Evolutionary conservation across 2,113 vertebrate species (phyloP), one percentile per base, ranked within the genome.

Genomic region (Psammodynastes pulverulentus): DNA sequence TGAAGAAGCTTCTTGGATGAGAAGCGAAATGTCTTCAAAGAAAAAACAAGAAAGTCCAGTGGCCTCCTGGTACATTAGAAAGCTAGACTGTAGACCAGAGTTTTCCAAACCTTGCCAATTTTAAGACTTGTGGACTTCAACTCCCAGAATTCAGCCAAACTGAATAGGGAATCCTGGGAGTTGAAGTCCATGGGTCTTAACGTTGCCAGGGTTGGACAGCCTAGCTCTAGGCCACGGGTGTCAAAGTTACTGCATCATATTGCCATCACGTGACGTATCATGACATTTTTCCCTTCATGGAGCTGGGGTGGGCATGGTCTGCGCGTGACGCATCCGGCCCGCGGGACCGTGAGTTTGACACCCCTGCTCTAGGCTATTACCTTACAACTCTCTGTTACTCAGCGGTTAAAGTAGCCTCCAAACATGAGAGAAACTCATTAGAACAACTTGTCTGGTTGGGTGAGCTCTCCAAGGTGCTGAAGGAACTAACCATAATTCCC

Each of bases 261-360:
- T 48, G 48, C 48, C 8, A 9, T 48, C 48, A 48, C 48, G 8
- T 48, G 48, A 48, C 48, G 9, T 48, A 48, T 48, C n/a, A n/a
- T n/a, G 48, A 49, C 48, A 49, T 49, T 49, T 49, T 49, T 49
- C 53, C 53, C 19, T 54, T 54, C 5, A 23, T 6, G 23, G 23
- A 54, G 1, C 19, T 1, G 17, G 52, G 0, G 5, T 53, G 6
- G 53, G 53, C 21, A 0, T 23, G 19, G 53, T 54, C 53, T 54
- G 6, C 5, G 1, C 2, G 6, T 54, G 53, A 56, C 0, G 21
- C 6, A 2, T 24, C 6, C 7, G 6, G 53, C 19, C 53, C 7
- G 21, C 2, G 0, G 2, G 23, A n/a, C 23, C 2, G 6, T 23
- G 6, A 56, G 5, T n/a, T 62, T n/a, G 58, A 29, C 9, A 13